These are phyloP conservation scores for Pristiophorus japonicus DNA, from an alignment of 2,113 vertebrate genomes.

Conservation along the genomic window DNA sequence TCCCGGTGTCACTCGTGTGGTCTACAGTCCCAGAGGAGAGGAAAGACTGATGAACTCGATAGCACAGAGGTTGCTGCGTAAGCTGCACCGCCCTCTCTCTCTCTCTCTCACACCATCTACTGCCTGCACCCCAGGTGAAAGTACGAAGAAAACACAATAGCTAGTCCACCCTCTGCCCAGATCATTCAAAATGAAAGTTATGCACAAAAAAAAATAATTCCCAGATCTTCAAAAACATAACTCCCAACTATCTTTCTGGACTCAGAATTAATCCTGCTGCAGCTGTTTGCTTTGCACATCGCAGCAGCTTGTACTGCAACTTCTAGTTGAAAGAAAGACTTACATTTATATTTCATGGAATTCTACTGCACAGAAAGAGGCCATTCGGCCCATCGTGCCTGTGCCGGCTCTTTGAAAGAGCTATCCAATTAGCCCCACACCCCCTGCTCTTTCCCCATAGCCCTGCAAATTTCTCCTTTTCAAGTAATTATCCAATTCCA, in stretches of 20 bases:
- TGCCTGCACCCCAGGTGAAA: background rate
- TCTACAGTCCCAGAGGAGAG: background rate
- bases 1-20: background rate
- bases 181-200: background rate
- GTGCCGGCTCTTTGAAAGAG: background rate
- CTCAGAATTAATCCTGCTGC: background rate
- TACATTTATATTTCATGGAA: background rate
- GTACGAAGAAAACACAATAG: background rate
- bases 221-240: background rate
- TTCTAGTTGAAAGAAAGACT: background rate
- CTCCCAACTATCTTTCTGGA: background rate
- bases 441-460: background rate
- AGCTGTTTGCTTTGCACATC: background rate
- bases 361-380: background rate
- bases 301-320: background rate
- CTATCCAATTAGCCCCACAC: too few relatives aligned
- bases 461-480: background rate
- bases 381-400: background rate
- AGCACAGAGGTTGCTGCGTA: background rate
- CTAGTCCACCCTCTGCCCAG: too few relatives aligned
- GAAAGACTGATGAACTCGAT: background rate
- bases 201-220: background rate
- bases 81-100: background rate
- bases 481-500: background rate
- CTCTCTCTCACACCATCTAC: background rate